Evolutionary conservation across 2,797 vertebrate species (phyloP), one percentile per base, ranked within the genome.

Genomic region (Lateolabrax maculatus): DNA sequence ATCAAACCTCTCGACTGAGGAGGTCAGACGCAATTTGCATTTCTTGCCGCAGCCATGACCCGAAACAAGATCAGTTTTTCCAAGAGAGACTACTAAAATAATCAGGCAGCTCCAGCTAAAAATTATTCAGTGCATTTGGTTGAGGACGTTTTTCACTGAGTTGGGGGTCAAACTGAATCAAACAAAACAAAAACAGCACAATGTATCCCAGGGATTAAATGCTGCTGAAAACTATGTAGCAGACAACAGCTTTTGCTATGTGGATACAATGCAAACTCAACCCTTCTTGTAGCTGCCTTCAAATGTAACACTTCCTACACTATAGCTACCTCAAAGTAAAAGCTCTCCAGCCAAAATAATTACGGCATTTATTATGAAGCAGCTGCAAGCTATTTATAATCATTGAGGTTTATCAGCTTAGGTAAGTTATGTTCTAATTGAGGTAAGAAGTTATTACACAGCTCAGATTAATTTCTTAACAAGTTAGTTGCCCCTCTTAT

Each of bases 71-170:
- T 77, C 27, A 51, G 48, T 61, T 36, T 43, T 46, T 52, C 65
- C 37, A 29, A 61, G 41, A 56, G 21, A 52, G 29, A 43, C 36
- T 23, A 23, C 39, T 65, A 62, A 68, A 74, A 84, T 68, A 65
- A 69, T 34, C 19, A 25, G 27, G 6, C 25, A 39, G 48, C 58
- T 78, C 11, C 34, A 49, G 34, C 23, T 58, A 64, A 78, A 75
- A 66, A n/a, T 18, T 23, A 67, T 53, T 64, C 18, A 27, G 7
- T 25, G n/a, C 10, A 49, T 64, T 82, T 82, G 57, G 64, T 56
- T 65, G 55, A 55, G 62, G 48, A 68, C 70, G 79, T 61, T 75
- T 65, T 75, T 52, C 39, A 44, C n/a, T 27, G 61, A 72, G 65
- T 11, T 43, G 6, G 13, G 5, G 9, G 12, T 4, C 23, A 1